Conservation (phyloP, 2,797 vertebrate genomes). For the Mormyrus hasselquistii region DNA sequence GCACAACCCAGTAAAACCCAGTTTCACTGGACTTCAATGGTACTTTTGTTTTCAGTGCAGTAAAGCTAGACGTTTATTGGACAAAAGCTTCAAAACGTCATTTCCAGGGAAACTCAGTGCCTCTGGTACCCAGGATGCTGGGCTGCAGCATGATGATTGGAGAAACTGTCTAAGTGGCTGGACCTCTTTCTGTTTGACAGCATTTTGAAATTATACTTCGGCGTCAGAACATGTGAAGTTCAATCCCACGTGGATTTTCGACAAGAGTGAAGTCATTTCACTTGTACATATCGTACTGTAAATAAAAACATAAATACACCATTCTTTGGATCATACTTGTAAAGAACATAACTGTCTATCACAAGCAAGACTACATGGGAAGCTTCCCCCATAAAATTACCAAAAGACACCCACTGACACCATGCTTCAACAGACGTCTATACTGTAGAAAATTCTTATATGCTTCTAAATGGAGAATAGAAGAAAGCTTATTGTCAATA, state of each 20-base stretch:
- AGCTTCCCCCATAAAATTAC: background rate
- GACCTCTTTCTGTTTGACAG: background rate
- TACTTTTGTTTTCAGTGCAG: background rate
- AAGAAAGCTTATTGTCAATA: background rate
- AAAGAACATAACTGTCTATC: background rate
- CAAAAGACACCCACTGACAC: background rate
- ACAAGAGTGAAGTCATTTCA: background rate
- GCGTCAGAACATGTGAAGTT: background rate
- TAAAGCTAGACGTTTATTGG: background rate
- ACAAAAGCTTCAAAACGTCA: background rate
- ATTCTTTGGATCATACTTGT: background rate
- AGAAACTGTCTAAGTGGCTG: background rate
- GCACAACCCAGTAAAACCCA: background rate
- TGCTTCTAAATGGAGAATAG: background rate
- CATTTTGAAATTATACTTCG: background rate
- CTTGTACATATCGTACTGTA: background rate
- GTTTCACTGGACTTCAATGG: background rate
- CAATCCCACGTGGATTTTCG: background rate
- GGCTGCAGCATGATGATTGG: background rate
- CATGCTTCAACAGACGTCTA: background rate
- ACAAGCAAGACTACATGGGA: background rate
- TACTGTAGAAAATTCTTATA: background rate
- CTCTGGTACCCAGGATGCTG: background rate
- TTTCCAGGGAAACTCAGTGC: background rate
- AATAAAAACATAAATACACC: background rate